Base-by-base conservation (phyloP, 2,113 vertebrate genomes). In the Cacatua alba region DNA sequence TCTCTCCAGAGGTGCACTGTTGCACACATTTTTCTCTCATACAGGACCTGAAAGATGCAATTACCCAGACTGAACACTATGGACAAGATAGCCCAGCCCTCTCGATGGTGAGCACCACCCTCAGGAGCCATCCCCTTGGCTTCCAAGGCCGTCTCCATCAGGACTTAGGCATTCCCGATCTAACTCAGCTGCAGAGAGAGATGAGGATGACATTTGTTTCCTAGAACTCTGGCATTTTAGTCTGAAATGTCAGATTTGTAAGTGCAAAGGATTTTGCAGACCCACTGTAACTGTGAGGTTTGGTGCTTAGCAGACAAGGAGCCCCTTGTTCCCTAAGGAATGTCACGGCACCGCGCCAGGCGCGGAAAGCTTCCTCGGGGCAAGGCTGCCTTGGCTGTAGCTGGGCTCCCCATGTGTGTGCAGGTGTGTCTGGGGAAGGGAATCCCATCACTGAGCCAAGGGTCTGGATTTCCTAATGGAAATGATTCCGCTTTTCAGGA, bases 401-500 rank as follows among this genome's bases (percentile, higher is more conserved):
- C 63, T 55, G 70, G 77, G 74, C 80, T 70, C 48, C 49, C 65
- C 7, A 39, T 71, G 67, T 14, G 3, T 5, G 62, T 52, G 83
- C 94, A 95, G 92, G 94, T 85, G 82, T 92, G 70, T 84, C 35
- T 85, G 89, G 94, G 95, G 92, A 93, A 82, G 90, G 92, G 89
- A 67, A 19, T 64, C 3, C 1, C 64, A 35, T 1, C 3, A 5
- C 9, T 26, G 44, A 69, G 49, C 71, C 5, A 4, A 41, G 62
- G 62, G 33, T 43, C 29, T 48, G 60, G 14, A 16, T 72, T 77
- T 80, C 53, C 88, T 94, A 53, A 94, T 8, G 0, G 55, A 25
- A 59, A 14, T 43, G 17, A 15, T 85, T 87, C 94, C 1, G 0
- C 74, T 97, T 97, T 96, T 48, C 97, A 99, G 99, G 99, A 99